These are phyloP conservation scores for Meloidogyne exigua DNA, from an alignment of 1,140 invertebrate species.

Conservation along the genomic window DNA sequence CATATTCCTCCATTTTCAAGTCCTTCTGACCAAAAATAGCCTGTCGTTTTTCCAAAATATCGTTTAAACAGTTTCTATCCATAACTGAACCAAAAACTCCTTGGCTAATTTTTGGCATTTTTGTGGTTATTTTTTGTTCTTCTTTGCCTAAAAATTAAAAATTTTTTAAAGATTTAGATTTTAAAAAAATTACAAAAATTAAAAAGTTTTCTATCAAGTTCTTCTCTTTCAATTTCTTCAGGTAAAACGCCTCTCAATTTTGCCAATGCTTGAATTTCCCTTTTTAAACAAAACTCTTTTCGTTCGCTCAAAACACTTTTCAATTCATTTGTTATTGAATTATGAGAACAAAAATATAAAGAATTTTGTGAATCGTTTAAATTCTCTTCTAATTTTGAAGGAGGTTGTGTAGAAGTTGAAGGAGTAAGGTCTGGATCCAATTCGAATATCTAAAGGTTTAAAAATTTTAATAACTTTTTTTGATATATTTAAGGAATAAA, in stretches of 20 bases:
- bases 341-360: not conserved
- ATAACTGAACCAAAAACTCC: not conserved
- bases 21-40: not conserved
- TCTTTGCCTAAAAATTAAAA: not conserved
- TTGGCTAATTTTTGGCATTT: not conserved
- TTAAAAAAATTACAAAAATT: conserved; percentile 1
- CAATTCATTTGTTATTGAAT: conserved; percentile 17
- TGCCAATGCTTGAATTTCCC: conserved; percentile 28
- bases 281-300: conserved; percentile 26
- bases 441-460: conserved; percentile 10
- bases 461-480: not conserved
- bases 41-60: not conserved
- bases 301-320: conserved; percentile 15
- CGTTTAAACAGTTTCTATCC: not conserved
- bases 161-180: not conserved
- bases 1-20: not conserved
- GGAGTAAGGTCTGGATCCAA: conserved; percentile 1
- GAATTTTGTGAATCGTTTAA: not conserved
- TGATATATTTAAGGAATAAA: too few species aligned
- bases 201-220: conserved; percentile 31
- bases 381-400: not conserved
- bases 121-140: not conserved
- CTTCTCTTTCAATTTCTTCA: conserved; percentile 18
- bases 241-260: conserved; percentile 11
- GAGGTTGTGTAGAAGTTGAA: not conserved